Base-by-base conservation (phyloP, 2,888 invertebrate species). In the Thumatha senex region DNA sequence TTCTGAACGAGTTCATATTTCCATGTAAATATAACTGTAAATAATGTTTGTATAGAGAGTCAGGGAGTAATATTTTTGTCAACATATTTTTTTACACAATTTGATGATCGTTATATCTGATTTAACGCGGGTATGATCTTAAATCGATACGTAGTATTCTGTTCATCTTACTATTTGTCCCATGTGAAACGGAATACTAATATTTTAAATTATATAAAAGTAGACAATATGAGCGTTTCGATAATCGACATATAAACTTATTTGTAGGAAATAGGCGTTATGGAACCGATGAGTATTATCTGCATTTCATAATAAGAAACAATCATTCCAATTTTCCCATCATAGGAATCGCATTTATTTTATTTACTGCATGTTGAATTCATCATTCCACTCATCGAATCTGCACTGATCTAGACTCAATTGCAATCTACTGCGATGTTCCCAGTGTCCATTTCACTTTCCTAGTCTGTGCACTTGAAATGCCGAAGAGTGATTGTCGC, bases 401-500 rank as follows among this genome's bases (percentile, higher is more conserved):
- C 48, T 46, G 51, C 51, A 57, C 51, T 48, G 50, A 50, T 41
- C 45, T 43, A 58, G 44, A 46, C 39, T 54, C 54, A 0, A 11
- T 59, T 40, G 51, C 58, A 67, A 55, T 60, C 56, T 46, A 51
- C 48, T 51, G 40, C 45, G 53, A 56, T 70, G 59, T 75, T 80
- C 88, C 90, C 82, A 80, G 80, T 77, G 73, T 80, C 88, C 87
- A 80, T 75, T 70, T 76, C 86, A 87, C 81, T 80, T 80, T 82
- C 86, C 61, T 89, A 88, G 88, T 83, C 75, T 78, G 60, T 81
- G 86, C 89, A 90, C 89, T 86, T 83, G 65, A 82, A 79, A 82
- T 86, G 89, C 90, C 89, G 89, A 86, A 82, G 90, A 89, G 90
- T 89, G 89, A 88, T 84, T 55, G 76, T 85, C 80, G 83, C 84